Percentiles rank a stretch among this genome's conserved stretches.
phyloP scores from a whole-genome alignment of 2,888 invertebrate genomes.

The Polymixis lichenea region DNA sequence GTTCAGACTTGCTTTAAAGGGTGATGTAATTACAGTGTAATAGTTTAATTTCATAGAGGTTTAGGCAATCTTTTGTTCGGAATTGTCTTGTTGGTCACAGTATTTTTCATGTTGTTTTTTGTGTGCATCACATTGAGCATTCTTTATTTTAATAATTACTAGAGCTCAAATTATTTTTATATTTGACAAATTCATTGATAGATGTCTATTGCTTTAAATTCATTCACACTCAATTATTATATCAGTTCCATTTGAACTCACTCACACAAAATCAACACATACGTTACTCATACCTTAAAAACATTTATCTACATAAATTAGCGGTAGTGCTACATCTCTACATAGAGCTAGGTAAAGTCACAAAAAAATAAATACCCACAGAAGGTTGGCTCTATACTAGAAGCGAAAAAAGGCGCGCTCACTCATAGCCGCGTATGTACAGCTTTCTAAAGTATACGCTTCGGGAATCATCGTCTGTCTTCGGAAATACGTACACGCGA shows the following conservation, averaged over 20 bases:
- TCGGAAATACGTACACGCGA: neutral
- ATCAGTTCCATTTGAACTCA: neutral
- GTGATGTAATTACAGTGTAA: neutral
- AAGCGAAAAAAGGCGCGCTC: neutral
- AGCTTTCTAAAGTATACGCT: neutral
- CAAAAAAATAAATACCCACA: neutral
- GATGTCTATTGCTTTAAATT: neutral
- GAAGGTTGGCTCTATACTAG: neutral
- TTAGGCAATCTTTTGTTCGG: neutral
- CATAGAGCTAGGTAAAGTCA: neutral
- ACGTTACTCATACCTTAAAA: slow-evolving; percentile 16
- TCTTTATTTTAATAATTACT: neutral
- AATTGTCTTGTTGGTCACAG: neutral
- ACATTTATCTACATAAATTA: slow-evolving; percentile 43
- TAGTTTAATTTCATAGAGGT: neutral
- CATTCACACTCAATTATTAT: neutral
- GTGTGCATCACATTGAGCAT: neutral
- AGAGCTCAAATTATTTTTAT: neutral
- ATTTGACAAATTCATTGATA: neutral
- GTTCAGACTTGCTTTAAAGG: neutral
- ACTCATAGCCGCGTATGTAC: neutral
- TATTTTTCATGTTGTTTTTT: neutral
- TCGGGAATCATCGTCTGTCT: neutral
- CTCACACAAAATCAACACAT: slow-evolving; percentile 7
- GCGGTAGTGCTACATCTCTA: slow-evolving; percentile 28